Base-by-base conservation (phyloP, 2,888 invertebrate species). In the Eucera pruinosa region DNA sequence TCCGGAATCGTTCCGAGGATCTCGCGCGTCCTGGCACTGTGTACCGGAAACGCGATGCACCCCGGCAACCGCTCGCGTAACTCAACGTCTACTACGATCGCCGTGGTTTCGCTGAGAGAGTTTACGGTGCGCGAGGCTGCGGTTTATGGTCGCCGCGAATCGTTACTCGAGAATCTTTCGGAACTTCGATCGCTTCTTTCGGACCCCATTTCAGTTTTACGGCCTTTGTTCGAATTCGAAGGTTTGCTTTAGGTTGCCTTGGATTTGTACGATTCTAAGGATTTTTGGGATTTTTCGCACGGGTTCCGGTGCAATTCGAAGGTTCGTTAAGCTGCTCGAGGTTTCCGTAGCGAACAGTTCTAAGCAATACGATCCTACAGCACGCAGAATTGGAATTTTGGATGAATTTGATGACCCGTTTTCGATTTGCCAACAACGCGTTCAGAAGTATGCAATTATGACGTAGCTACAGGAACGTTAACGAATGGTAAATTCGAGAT, bases 1-100 rank as follows among this genome's bases (percentile, higher is more conserved):
- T 7, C 50, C 50, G 58, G 57, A 72, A 78, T 78, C 78, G 66
- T 45, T 52, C 54, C 76, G 48, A 36, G 71, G 77, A 79, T 79
- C 77, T 75, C 45, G 50, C 57, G 36, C 54, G 64, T 69, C 60
- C 65, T 50, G 27, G 43, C n/a, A n/a, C 50, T 48, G 48, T 75
- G 75, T 72, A 79, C 72, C 78, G 79, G 78, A 79, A 79, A 65
- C 54, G 45, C 41, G 68, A 0, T 41, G 61, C 36, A 15, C 48
- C 66, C 25, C 50, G 61, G 48, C 55, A 60, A 33, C 27, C 39
- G 33, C 41, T 23, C 39, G 33, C 65, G 55, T 74, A 61, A 73
- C 70, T 67, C 62, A 41, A 41, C 60, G 54, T 25, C 41, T 41
- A 39, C 54, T 41, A 43, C 48, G 65, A 69, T 74, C 30, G 60